Base-by-base conservation (phyloP, 2,797 vertebrate genomes). In the Danio aesculapii region DNA sequence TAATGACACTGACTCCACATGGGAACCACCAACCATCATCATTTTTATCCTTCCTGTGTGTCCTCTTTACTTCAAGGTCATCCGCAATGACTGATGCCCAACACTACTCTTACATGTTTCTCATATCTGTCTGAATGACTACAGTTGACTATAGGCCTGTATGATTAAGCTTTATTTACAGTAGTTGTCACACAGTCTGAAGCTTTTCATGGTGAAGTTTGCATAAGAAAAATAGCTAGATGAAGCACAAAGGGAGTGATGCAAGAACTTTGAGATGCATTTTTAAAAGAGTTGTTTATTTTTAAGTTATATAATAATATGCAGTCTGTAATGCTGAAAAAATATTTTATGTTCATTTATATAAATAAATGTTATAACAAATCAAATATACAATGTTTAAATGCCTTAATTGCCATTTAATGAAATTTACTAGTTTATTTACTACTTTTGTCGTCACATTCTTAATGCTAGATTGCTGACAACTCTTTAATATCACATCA, bases 51-150 rank as follows among this genome's bases (percentile, higher is more conserved):
- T 90, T 88, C 85, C 50, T 80, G 83, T 46, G 68, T 75, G 81
- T 83, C 79, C 83, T 82, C 77, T 86, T 58, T 74, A 76, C 75
- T 81, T 83, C 81, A 84, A 92, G 88, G 87, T 84, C 89, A 87
- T 88, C 79, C 53, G 14, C 84, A 70, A 73, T 53, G 74, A 82
- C 72, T 79, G 80, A 81, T 30, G 5, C 58, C 43, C 68, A 30
- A 62, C 16, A 17, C 10, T 14, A 49, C 30, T 61, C 5, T 52
- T 44, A 44, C 1, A 9, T 19, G 43, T 66, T 30, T 46, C n/a
- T 19, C 43, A 46, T 17, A 46, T 19, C 46, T 46, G 8, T 8
- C 41, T 63, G 43, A 64, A 12, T 17, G n/a, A 46, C 16, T 64
- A 46, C n/a, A n/a, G 62, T 46, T 64, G 6, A 46, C 43, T 64